Percentiles rank a stretch among this genome's conserved stretches.
phyloP scores from a whole-genome alignment of 2,888 invertebrate genomes.

The Noctua fimbriata region DNA sequence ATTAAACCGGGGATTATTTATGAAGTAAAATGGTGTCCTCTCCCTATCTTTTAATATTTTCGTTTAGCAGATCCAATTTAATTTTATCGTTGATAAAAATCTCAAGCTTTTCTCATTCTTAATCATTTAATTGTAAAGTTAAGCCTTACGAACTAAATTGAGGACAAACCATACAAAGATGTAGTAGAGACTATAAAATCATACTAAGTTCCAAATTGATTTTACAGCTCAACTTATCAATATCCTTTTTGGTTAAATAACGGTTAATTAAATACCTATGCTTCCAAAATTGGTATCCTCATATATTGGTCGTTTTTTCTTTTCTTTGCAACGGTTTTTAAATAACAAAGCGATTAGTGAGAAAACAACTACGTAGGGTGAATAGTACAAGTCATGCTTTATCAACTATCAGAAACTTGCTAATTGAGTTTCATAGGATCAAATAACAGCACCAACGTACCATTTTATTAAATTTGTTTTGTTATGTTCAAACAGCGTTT shows the following conservation, averaged over 20 bases:
- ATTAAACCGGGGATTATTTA: too few relatives aligned
- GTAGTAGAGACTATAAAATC: background rate
- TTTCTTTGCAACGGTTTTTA: background rate
- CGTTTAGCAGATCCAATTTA: constrained; percentile 21
- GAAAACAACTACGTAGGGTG: background rate
- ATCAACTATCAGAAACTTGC: constrained; percentile 2
- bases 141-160: background rate
- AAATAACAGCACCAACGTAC: background rate
- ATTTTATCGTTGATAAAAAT: constrained; percentile 2
- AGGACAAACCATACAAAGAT: constrained; percentile 4
- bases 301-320: background rate
- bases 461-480: background rate
- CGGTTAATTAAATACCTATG: background rate
- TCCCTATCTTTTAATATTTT: constrained; percentile 1
- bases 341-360: background rate
- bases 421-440: constrained; percentile 11
- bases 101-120: constrained; percentile 5
- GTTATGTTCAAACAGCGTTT: background rate
- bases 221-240: background rate
- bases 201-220: background rate
- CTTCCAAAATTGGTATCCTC: background rate
- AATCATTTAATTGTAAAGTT: background rate
- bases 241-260: constrained; percentile 15
- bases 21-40: background rate
- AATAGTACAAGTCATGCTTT: background rate